Evolutionary conservation across 2,797 vertebrate species (phyloP).

Genomic region (Anabas testudineus): DNA sequence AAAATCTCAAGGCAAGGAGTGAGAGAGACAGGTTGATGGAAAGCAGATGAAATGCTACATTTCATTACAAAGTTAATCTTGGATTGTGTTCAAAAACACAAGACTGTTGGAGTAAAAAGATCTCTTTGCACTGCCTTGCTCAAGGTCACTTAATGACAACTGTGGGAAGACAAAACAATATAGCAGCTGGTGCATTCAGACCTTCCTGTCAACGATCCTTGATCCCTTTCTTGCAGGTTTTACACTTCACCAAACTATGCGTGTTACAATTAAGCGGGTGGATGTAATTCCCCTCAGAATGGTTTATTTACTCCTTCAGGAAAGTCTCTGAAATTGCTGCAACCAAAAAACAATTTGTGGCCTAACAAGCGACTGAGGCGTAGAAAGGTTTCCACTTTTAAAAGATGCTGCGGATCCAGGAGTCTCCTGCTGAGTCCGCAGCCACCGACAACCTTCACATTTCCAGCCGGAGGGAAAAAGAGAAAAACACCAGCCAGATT

Average conservation of each 20-base stretch:
- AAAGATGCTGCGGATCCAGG: conserved; percentile 36
- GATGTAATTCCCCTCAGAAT: conserved; percentile 69
- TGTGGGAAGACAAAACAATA: conserved; percentile 27
- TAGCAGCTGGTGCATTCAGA: conserved; percentile 40
- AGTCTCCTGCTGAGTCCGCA: conserved; percentile 54
- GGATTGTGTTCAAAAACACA: conserved; percentile 10
- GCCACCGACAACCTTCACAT: conserved; percentile 69
- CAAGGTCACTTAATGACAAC: conserved; percentile 28
- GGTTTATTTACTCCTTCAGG: conserved; percentile 74
- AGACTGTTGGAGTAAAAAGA: conserved; percentile 14
- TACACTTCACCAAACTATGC: conserved; percentile 59
- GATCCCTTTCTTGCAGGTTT: conserved; percentile 47
- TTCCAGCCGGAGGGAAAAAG: conserved; percentile 68
- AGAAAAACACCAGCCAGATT: conserved; percentile 84
- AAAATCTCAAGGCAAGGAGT: neutral
- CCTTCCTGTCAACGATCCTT: conserved; percentile 13
- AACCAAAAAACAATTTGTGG: conserved; percentile 76
- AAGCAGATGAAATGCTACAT: conserved; percentile 11
- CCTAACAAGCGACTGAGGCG: conserved; percentile 60
- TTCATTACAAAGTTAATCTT: conserved; percentile 4
- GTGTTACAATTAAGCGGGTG: conserved; percentile 67
- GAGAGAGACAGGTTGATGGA: neutral
- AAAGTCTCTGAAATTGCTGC: conserved; percentile 72
- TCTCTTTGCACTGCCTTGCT: conserved; percentile 29
- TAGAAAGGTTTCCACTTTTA: conserved; percentile 53